Evolutionary conservation across 2,888 invertebrate genomes (phyloP), one percentile per base, ranked within the genome.

Genomic region (Amphipyra tragopoginis): DNA sequence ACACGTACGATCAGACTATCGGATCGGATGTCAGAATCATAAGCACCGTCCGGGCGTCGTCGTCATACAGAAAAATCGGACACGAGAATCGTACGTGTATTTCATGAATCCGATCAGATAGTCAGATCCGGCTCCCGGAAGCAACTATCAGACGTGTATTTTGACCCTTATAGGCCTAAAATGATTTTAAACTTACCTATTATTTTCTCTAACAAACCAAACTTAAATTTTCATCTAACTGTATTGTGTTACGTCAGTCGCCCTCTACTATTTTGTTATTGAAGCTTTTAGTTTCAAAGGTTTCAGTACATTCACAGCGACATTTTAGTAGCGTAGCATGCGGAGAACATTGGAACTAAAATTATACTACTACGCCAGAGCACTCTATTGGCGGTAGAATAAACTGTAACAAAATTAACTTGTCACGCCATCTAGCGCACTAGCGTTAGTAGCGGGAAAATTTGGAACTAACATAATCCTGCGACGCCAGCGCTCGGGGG

Each of bases 191-290:
- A 21, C 21, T 21, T 21, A 21, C 21, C 21, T 21, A 21, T 3
- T 21, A 2, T 2, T 21, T 2, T 3, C 21, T n/a, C n/a, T n/a
- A n/a, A n/a, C 21, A 21, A 2, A 21, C 2, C 21, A 21, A 21
- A 21, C 2, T 21, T 21, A 1, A 2, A 3, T 21, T 21, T 21
- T 21, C 21, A 21, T 33, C 2, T 9, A 33, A 2, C 33, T 8
- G 2, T 33, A 33, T 34, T 3, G 5, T 5, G 9, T 15, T 11
- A 5, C 29, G 7, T 26, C 7, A 40, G 9, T 1, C 58, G 63
- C 71, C 71, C 62, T 70, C 71, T 77, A 29, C 2, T 50, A 29
- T n/a, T 34, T 50, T 0, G 7, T 10, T 0, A 3, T 6, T 0
- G 9, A 64, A 77, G 13, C 40, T 59, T 33, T 56, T 15, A 11